Percentiles rank a stretch among this genome's conserved stretches.
phyloP scores from a whole-genome alignment of 2,888 invertebrate genomes.

The Ctenicera cuprea region DNA sequence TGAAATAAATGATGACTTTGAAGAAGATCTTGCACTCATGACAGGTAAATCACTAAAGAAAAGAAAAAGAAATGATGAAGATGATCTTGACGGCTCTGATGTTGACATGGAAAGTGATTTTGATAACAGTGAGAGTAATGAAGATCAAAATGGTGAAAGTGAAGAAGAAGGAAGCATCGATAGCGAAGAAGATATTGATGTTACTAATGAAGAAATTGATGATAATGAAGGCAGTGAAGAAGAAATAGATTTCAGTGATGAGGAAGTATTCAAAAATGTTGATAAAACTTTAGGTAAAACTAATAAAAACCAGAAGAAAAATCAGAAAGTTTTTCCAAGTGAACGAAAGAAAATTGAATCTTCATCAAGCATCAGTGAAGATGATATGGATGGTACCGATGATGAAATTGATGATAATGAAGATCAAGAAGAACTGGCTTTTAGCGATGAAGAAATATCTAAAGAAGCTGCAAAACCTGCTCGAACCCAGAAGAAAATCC shows the following conservation, averaged over 20 bases:
- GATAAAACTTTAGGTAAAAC: not conserved
- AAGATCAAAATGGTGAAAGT: not conserved
- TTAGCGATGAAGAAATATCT: conserved; percentile 45
- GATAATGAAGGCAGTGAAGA: conserved; percentile 45
- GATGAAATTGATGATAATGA: conserved; percentile 4
- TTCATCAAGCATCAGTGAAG: conserved; percentile 45
- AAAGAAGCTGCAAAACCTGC: not conserved
- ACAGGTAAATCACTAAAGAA: conserved; percentile 71
- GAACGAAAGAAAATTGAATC: not conserved
- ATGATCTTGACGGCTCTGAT: conserved; percentile 41
- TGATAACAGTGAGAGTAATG: not conserved
- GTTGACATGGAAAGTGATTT: conserved; percentile 2
- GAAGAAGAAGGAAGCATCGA: not conserved
- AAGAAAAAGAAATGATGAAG: conserved; percentile 49
- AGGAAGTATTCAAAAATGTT: not conserved
- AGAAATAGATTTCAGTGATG: conserved; percentile 59
- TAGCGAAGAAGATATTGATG: not conserved
- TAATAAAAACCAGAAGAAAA: too few relatives aligned
- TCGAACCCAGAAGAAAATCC: conserved; percentile 59
- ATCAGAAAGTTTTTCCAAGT: conserved; percentile 59
- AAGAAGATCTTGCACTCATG: conserved; percentile 77
- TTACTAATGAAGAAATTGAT: conserved; percentile 45
- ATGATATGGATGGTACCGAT: not conserved
- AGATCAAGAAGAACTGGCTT: conserved; percentile 58
- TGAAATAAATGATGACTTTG: conserved; percentile 77